These are phyloP conservation scores for Capreolus pygargus DNA, from an alignment of 2,113 vertebrate genomes.

Conservation along the genomic window DNA sequence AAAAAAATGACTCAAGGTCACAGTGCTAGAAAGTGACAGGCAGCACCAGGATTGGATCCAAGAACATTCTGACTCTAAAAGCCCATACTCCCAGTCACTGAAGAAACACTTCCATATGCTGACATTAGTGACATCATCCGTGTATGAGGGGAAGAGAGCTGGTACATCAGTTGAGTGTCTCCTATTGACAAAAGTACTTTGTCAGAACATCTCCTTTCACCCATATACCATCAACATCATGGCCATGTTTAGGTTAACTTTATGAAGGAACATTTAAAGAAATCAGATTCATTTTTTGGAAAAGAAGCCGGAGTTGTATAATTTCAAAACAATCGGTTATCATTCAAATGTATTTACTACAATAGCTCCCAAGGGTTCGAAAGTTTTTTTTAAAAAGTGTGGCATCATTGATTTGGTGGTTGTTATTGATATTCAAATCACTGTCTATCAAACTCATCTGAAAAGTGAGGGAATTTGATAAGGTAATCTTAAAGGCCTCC, in stretches of 20 bases:
- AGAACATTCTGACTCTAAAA: background rate
- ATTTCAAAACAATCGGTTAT: background rate
- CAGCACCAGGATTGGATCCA: background rate
- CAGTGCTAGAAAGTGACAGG: background rate
- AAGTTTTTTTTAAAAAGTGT: background rate
- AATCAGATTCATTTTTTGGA: background rate
- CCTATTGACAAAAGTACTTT: background rate
- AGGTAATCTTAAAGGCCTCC: background rate
- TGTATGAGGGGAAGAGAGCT: background rate
- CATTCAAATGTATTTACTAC: background rate
- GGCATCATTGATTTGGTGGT: slow-evolving; percentile 46
- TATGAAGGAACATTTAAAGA: background rate
- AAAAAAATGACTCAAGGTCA: background rate
- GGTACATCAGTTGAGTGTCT: background rate
- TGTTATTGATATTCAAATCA: slow-evolving; percentile 34
- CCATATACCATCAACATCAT: background rate
- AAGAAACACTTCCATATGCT: background rate
- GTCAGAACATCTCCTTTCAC: background rate
- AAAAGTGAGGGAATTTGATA: background rate
- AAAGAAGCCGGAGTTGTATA: background rate
- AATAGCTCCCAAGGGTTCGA: slow-evolving; percentile 40
- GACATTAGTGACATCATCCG: background rate
- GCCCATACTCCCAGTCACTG: background rate
- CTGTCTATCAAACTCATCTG: slow-evolving; percentile 2
- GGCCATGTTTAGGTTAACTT: background rate